A percentile compares a stretch with the other conserved stretches of the same genome.
phyloP scores from a whole-genome alignment of 2,888 invertebrate genomes.

The Philaethria dido region DNA sequence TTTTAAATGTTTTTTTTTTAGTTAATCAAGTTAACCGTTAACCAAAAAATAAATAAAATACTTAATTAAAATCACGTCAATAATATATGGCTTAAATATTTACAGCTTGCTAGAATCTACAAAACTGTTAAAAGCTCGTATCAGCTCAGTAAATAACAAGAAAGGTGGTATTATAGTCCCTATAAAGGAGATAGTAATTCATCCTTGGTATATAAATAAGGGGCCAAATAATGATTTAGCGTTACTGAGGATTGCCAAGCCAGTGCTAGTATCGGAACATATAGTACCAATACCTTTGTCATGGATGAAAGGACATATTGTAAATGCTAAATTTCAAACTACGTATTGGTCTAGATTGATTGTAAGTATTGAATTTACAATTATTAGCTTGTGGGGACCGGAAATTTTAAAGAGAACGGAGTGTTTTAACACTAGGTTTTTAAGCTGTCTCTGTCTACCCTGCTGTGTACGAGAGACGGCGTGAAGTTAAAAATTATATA shows the following conservation, averaged over 20 bases:
- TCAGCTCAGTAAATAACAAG: constrained; percentile 71
- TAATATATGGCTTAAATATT: too few species aligned
- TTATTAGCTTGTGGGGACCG: too few species aligned
- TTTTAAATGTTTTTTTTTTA: too few species aligned
- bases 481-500: too few species aligned
- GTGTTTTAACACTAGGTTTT: too few species aligned
- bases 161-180: constrained; percentile 61
- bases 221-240: constrained; percentile 63
- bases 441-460: too few species aligned
- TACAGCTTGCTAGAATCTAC: constrained; percentile 68
- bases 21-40: too few species aligned
- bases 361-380: constrained; percentile 57
- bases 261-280: constrained; percentile 47
- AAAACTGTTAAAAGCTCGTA: constrained; percentile 61
- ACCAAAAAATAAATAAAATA: too few species aligned
- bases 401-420: too few species aligned
- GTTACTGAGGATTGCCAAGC: constrained; percentile 55
- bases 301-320: constrained; percentile 50
- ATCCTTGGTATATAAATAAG: constrained; percentile 56
- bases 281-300: constrained; percentile 62
- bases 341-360: constrained; percentile 73
- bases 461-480: too few species aligned
- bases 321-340: constrained; percentile 63
- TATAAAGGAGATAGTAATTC: constrained; percentile 58
- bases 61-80: too few species aligned